Conservation (phyloP, 2,888 invertebrate species). For the Synergus gifuensis region DNA sequence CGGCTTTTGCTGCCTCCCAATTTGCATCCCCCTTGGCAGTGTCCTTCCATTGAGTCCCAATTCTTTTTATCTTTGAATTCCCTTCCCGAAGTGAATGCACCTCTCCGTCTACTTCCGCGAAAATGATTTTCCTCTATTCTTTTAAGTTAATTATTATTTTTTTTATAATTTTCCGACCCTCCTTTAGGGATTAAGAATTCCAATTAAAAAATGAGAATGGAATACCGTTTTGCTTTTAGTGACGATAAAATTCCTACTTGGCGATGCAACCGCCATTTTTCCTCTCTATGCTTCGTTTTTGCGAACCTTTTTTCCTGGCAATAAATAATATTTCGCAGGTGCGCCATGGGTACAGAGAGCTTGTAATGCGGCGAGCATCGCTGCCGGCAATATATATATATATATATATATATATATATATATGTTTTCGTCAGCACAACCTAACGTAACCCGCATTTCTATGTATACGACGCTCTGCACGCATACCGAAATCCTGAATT, state of each 20-base stretch:
- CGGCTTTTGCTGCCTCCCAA: conserved; percentile 44
- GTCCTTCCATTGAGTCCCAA: neutral
- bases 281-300: conserved; percentile 33
- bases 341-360: conserved; percentile 63
- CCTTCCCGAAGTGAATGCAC: neutral
- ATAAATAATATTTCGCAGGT: conserved; percentile 76
- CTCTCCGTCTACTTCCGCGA: neutral
- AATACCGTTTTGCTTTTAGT: conserved; percentile 53
- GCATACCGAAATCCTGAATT: conserved; percentile 36
- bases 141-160: neutral
- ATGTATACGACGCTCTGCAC: conserved; percentile 5
- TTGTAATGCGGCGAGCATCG: conserved; percentile 63
- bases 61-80: neutral
- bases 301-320: conserved; percentile 51
- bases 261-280: conserved; percentile 36
- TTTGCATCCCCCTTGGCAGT: neutral
- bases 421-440: conserved; percentile 47
- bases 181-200: neutral
- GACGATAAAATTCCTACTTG: conserved; percentile 67
- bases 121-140: neutral
- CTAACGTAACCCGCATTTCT: conserved; percentile 27
- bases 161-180: neutral
- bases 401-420: conserved; percentile 26
- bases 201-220: neutral
- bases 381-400: conserved; percentile 31